Base-by-base conservation (phyloP, 1,140 invertebrate species). In the Mercenaria mercenaria region DNA sequence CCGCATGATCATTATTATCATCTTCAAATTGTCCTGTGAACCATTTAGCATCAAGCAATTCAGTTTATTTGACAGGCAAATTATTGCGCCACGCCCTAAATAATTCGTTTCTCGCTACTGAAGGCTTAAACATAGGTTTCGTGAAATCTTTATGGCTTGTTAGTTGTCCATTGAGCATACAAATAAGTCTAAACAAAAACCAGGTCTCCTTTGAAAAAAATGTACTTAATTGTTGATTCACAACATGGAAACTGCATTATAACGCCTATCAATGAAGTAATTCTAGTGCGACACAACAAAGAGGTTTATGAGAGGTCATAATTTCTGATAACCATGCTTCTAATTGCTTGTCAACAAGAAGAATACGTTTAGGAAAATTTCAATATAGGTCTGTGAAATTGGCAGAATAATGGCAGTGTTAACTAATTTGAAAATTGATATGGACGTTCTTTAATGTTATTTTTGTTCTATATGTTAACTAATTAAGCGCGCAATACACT, bases 51-150 rank as follows among this genome's bases (percentile, higher is more conserved):
- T 67, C 76, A 41, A 39, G 43, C 77, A 67, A 80, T 80, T 88
- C 86, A 88, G 39, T 67, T 67, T 26, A 34, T 50, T 52, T 88
- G 86, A 88, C 86, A 88, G 77, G 86, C 86, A 88, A 88, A 88
- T 88, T 88, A 88, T 81, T 81, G 86, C 76, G 76, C 34, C 59
- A 59, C 86, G 86, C 86, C 86, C 76, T 79, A 72, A 81, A 88
- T 88, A 80, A 88, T 88, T 81, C 69, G 77, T 88, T 47, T 72
- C 29, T 39, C 76, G 77, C 61, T 88, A 79, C 50, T 56, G 76
- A 81, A 50, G 47, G 26, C 29, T 43, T 88, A 88, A 88, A 77
- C 56, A 88, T 67, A 72, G 86, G 76, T 39, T 88, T 81, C 61
- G 29, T 88, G 61, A 81, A 80, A 79, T 20, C 26, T 88, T 88